Evolutionary conservation across 2,888 invertebrate species (phyloP), one percentile per base, ranked within the genome.

Genomic region (Aphidoletes aphidimyza): DNA sequence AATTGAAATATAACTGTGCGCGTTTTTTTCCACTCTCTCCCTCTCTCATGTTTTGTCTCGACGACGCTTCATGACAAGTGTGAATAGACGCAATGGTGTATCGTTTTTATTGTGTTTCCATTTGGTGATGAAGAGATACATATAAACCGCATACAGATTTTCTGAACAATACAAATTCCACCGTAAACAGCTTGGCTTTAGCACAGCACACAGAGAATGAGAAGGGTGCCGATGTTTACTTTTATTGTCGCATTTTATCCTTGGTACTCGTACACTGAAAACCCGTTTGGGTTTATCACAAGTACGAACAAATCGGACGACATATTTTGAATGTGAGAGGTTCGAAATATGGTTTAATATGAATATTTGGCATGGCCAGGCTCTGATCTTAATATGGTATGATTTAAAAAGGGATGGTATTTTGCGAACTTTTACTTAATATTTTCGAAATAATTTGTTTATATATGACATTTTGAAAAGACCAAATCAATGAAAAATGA

Each of bases 41-140:
- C 5, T 22, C 3, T 22, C 2, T 6, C 19, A 11, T 11, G 54
- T 26, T n/a, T 26, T 69, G 69, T 69, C 69, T 69, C 69, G 69
- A 69, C 69, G 69, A 69, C 69, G 69, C 69, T 69, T 69, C 69
- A 69, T 69, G 69, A 69, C 69, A 69, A 69, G 69, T 69, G 69
- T 69, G 69, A 69, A 69, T 69, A 69, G 69, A 69, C 69, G 69
- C 30, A 69, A 69, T n/a, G 34, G 69, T 69, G 69, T 69, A 69
- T 69, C 30, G 11, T 22, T 54, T 30, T 69, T 69, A 69, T 69
- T 69, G 69, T 69, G 30, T 11, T 54, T 54, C 54, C 54, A 54
- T 69, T 69, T 34, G 69, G 14, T 69, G 26, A 69, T 69, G 69
- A 54, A 54, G 54, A 22, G 54, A 22, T n/a, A 54, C 22, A 54